Conservation (phyloP, 2,113 vertebrate species). For the Mugil cephalus region DNA sequence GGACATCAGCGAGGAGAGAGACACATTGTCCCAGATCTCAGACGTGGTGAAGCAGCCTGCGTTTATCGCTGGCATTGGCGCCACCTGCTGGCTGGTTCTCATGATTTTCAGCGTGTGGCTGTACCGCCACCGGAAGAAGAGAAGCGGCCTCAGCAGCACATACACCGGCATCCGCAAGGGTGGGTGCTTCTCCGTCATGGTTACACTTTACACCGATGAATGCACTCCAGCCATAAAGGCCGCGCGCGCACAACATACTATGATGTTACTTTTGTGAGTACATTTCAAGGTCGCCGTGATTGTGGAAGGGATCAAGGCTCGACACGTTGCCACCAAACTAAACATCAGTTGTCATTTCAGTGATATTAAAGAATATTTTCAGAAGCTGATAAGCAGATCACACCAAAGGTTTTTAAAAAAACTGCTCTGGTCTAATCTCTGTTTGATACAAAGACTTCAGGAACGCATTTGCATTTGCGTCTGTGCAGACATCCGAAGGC, state of each 20-base stretch:
- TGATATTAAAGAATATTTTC: slow-evolving; percentile 49
- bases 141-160: slow-evolving; percentile 90
- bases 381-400: slow-evolving; percentile 50
- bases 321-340: slow-evolving; percentile 25
- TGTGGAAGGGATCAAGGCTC: slow-evolving; percentile 26
- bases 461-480: slow-evolving; percentile 68
- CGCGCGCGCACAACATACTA: not conserved
- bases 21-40: slow-evolving; percentile 92
- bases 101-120: slow-evolving; percentile 98
- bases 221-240: not conserved
- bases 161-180: slow-evolving; percentile 96
- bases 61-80: slow-evolving; percentile 94
- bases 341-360: slow-evolving; percentile 38
- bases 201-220: not conserved
- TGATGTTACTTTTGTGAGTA: not conserved
- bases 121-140: slow-evolving; percentile 94
- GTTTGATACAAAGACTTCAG: slow-evolving; percentile 65
- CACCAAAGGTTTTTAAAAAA: slow-evolving; percentile 61
- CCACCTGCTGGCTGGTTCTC: slow-evolving; percentile 94
- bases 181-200: slow-evolving; percentile 59
- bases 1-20: slow-evolving; percentile 83
- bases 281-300: slow-evolving; percentile 16
- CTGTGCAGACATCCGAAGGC: slow-evolving; percentile 70
- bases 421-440: slow-evolving; percentile 59
- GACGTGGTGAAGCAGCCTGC: slow-evolving; percentile 95